Conservation (phyloP, 2,888 invertebrate genomes). For the Cyclophora albipunctata region DNA sequence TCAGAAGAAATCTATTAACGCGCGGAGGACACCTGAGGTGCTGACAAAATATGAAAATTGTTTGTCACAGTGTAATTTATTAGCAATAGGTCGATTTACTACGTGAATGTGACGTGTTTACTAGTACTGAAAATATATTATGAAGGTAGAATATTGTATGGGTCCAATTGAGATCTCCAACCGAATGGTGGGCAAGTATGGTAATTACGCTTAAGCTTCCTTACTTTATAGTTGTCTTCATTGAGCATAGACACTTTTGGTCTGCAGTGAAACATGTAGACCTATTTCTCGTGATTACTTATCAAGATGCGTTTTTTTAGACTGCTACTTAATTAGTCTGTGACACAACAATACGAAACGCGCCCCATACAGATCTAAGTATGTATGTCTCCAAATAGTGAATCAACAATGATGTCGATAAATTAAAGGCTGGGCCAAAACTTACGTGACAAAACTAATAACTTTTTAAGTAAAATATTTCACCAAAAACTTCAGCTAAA, state of each 20-base stretch:
- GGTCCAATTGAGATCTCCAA: neutral
- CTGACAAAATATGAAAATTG: neutral
- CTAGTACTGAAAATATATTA: neutral
- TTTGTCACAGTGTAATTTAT: neutral
- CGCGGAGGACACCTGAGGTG: slow-evolving; percentile 6
- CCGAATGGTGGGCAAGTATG: neutral
- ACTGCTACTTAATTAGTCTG: neutral
- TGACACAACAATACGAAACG: slow-evolving; percentile 4
- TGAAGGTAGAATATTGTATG: neutral
- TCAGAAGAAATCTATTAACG: slow-evolving; percentile 2
- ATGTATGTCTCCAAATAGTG: slow-evolving; percentile 11
- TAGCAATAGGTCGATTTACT: neutral
- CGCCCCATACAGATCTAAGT: slow-evolving; percentile 17
- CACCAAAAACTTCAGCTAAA: slow-evolving; percentile 2
- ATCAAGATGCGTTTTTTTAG: too few relatives aligned
- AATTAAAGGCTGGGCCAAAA: slow-evolving; percentile 9
- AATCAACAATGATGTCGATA: slow-evolving; percentile 8
- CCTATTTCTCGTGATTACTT: neutral
- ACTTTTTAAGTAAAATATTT: neutral
- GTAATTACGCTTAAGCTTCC: neutral
- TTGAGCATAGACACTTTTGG: neutral
- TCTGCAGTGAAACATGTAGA: neutral
- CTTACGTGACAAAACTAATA: slow-evolving; percentile 9
- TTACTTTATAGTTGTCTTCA: neutral
- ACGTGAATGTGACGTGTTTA: too few relatives aligned